Evolutionary conservation across 92 coral and sea anemone species (phyloP), one percentile per base, ranked within the genome.

Genomic region (Diadumene lineata): DNA sequence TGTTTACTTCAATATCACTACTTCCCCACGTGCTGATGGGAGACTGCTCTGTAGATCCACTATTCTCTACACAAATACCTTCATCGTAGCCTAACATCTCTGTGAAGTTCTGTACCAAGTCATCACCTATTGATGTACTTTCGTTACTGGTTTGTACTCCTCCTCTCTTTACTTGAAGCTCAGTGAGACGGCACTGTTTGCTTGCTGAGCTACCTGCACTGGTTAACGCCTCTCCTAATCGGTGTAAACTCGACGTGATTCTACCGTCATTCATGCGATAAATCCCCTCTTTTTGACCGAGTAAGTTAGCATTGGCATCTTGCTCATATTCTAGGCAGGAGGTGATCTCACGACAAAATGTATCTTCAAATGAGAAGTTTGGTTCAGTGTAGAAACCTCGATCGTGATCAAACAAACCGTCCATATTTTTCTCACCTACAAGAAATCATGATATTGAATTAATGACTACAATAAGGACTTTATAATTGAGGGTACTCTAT

Each of bases 21-120:
- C n/a, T n/a, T n/a, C 76, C 81, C 87, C 90, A 84, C 81, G 92
- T 86, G 87, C 88, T 84, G 30, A 60, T 50, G 44, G 81, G 60
- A 46, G 89, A 79, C 32, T 82, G 81, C 70, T 58, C 68, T 30
- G 67, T 43, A 44, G 81, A 38, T 10, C 43, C 68, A 43, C 60
- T 67, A 79, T 74, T 38, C 48, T 38, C 79, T 2, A 53, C 82
- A 38, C 82, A 78, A 29, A 50, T 57, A 68, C 75, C 62, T 24
- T 57, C 68, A 11, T 76, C 73, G 31, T 33, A 64, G 7, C 50
- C 55, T 50, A 64, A 64, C 56, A 63, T 51, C 38, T 76, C 81
- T 31, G 81, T 27, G 62, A 38, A 66, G 25, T 46, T 76, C 66
- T 76, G 70, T 30, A 55, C 23, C 33, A 65, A 33, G 19, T 65